A percentile compares a stretch with the other conserved stretches of the same genome.
These are phyloP conservation scores for Oligia latruncula DNA, from an alignment of 2,888 invertebrate species.

Conservation along the genomic window DNA sequence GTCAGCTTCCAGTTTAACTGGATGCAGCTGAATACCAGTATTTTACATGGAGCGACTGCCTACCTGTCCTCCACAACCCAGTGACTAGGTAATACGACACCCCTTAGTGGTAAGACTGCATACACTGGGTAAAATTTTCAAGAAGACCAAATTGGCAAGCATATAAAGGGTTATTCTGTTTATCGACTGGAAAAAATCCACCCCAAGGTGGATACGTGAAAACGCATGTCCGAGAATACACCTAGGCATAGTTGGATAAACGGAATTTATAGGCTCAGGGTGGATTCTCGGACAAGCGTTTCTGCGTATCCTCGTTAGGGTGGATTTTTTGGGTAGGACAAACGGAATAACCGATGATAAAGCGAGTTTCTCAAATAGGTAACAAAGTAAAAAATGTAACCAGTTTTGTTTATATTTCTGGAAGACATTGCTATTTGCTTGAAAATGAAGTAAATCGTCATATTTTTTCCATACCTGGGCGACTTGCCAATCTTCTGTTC, in stretches of 20 bases:
- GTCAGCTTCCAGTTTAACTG: no score
- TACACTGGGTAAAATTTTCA: neutral
- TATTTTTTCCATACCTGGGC: constrained; percentile 68
- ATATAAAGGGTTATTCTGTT: neutral
- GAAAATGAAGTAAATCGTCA: neutral
- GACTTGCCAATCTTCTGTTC: constrained; percentile 72
- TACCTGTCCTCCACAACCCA: no score
- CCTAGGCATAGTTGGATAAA: no score
- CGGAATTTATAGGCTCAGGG: neutral
- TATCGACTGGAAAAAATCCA: no score
- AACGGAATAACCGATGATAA: neutral
- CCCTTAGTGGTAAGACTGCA: neutral
- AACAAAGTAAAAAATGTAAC: neutral
- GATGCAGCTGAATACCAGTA: no score
- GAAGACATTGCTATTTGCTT: neutral
- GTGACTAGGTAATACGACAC: neutral
- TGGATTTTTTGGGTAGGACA: neutral
- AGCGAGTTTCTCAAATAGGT: neutral
- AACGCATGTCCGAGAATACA: no score
- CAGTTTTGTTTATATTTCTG: neutral
- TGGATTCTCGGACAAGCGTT: neutral
- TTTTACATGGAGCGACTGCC: no score
- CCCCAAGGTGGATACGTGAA: no score
- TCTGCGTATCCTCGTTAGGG: neutral
- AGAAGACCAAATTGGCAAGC: neutral